Conservation (phyloP, 2,888 invertebrate species). For the Pteria penguin region DNA sequence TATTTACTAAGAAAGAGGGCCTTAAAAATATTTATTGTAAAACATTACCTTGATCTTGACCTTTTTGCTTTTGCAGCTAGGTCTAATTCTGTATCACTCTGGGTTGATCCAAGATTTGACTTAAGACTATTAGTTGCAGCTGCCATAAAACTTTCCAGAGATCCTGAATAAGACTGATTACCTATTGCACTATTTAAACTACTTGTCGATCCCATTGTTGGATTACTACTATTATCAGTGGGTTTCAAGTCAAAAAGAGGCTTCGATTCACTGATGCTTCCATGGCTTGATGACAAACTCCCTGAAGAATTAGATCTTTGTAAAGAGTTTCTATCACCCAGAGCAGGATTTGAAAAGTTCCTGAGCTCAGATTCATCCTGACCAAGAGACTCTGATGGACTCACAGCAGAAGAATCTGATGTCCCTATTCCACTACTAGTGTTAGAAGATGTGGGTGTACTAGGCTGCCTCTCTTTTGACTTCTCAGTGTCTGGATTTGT, state of each 20-base stretch:
- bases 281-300: conserved; percentile 19
- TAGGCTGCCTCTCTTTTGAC: background rate
- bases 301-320: conserved; percentile 25
- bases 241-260: background rate
- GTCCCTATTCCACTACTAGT: conserved; percentile 43
- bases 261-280: conserved; percentile 11
- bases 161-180: conserved; percentile 15
- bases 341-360: background rate
- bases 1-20: no score
- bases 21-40: no score
- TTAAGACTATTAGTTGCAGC: background rate
- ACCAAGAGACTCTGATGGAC: conserved; percentile 38
- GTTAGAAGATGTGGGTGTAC: conserved; percentile 35
- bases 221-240: background rate
- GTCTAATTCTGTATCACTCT: conserved; percentile 41
- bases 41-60: conserved; percentile 44
- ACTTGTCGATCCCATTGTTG: background rate
- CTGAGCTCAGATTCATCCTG: conserved; percentile 33
- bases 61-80: conserved; percentile 41
- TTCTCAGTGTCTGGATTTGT: background rate
- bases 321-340: conserved; percentile 8
- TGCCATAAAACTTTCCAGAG: conserved; percentile 29
- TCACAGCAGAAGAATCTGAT: conserved; percentile 39
- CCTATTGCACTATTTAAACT: conserved; percentile 4
- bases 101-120: background rate